Evolutionary conservation across 92 coral and sea anemone species (phyloP).

Genomic region (Porites lobata): DNA sequence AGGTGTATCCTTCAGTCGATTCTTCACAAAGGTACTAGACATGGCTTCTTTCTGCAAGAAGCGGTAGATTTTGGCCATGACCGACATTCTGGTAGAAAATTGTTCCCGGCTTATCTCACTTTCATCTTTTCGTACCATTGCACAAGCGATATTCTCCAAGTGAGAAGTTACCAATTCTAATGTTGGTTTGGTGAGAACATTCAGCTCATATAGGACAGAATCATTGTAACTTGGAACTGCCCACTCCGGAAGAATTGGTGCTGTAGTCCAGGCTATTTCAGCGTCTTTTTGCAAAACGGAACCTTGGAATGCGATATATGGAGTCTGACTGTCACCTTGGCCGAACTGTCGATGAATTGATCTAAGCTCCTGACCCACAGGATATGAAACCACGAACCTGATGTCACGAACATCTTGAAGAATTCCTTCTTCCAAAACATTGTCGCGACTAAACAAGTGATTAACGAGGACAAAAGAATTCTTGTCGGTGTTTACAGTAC

Average conservation of each 20-base stretch:
- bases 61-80: constrained; percentile 70
- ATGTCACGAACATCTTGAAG: constrained; percentile 36
- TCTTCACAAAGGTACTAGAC: background rate
- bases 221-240: background rate
- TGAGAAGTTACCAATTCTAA: constrained; percentile 69
- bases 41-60: constrained; percentile 26
- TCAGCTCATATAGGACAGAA: background rate
- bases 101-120: background rate
- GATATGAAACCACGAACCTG: constrained; percentile 45
- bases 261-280: constrained; percentile 65
- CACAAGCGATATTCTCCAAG: constrained; percentile 62
- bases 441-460: constrained; percentile 36
- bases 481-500: background rate
- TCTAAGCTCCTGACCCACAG: constrained; percentile 2
- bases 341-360: constrained; percentile 46
- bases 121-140: constrained; percentile 13
- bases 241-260: constrained; percentile 57
- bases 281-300: constrained; percentile 34
- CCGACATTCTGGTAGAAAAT: background rate
- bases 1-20: constrained; percentile 26
- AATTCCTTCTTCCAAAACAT: constrained; percentile 26
- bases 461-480: constrained; percentile 36
- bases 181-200: constrained; percentile 52
- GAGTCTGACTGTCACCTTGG: background rate
- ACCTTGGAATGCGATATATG: constrained; percentile 59